Evolutionary conservation across 2,113 vertebrate genomes (phyloP).

Genomic region (Nothocercus nigrocapillus): DNA sequence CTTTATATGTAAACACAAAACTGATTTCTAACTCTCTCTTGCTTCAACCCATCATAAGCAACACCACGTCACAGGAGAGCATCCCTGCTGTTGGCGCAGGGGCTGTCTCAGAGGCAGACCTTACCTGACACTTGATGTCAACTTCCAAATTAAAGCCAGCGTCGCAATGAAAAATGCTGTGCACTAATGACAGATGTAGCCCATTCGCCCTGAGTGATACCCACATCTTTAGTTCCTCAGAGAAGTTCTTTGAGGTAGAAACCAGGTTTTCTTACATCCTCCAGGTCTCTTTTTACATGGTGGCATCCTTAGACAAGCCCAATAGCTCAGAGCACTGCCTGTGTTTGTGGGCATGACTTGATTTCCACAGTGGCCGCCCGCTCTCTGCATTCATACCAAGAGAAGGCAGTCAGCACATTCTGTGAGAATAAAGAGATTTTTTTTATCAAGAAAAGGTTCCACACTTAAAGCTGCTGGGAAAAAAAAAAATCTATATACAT

Average conservation of each 20-base stretch:
- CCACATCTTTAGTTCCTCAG: background rate
- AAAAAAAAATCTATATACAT: no score
- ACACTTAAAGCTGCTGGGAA: background rate
- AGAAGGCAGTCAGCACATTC: background rate
- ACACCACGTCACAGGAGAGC: background rate
- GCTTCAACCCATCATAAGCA: background rate
- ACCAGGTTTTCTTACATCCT: background rate
- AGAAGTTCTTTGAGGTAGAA: background rate
- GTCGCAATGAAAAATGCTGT: background rate
- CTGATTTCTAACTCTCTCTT: background rate
- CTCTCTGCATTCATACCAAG: background rate
- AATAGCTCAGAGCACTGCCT: background rate
- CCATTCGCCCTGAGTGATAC: background rate
- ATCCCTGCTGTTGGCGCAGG: background rate
- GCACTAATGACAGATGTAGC: background rate
- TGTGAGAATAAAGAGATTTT: background rate
- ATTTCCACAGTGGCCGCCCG: background rate
- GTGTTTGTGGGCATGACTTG: rapidly evolving
- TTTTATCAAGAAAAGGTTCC: background rate
- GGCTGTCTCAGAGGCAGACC: background rate
- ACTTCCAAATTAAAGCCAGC: background rate
- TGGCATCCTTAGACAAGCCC: background rate
- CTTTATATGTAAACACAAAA: background rate
- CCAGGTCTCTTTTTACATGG: rapidly evolving
- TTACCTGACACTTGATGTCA: background rate